Base-by-base conservation (phyloP, 2,797 vertebrate genomes). In the Petrocephalus sullivani region DNA sequence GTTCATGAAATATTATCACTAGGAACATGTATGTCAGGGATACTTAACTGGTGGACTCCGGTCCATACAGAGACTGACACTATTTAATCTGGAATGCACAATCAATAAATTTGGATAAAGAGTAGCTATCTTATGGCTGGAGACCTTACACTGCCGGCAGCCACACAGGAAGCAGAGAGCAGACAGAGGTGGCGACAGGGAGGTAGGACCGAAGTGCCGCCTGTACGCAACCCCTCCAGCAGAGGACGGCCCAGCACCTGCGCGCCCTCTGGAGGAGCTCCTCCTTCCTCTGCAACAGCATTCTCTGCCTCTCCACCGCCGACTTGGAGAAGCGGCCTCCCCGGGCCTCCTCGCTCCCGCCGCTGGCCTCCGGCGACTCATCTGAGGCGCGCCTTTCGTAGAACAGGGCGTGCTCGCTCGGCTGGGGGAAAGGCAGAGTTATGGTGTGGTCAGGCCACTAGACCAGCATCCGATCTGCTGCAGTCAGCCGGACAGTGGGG, bases 291-390 rank as follows among this genome's bases (percentile, higher is more conserved):
- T 98, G 98, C 33, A 96, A 94, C 53, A 99, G 90, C 97, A 99
- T 99, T 51, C 97, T 96, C 94, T 99, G 98, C 57, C 98, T 95
- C 93, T 99, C 98, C 0, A 99, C 98, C 0, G 98, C 97, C 0
- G 98, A 99, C 94, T 99, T 99, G 0, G 98, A 99, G 90, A 99
- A 99, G 90, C 98, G 97, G 90, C 98, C 97, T 4, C 98, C 98
- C 89, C 97, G 93, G 0, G 90, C 91, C 21, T 97, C 97, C 23
- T 91, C 53, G 21, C 89, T 91, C 89, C 96, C 96, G 2, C 33
- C 14, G 0, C 92, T 94, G 51, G 96, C 91, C 53, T 96, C 98
- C 1, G 93, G 91, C 19, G 92, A 90, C 64, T 97, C 97, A 41
- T 97, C 97, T 51, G 94, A 3, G 41, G 89, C 91, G 0, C 95